Evolutionary conservation across 2,113 vertebrate genomes (phyloP).

Genomic region (Pachyramphus minor): DNA sequence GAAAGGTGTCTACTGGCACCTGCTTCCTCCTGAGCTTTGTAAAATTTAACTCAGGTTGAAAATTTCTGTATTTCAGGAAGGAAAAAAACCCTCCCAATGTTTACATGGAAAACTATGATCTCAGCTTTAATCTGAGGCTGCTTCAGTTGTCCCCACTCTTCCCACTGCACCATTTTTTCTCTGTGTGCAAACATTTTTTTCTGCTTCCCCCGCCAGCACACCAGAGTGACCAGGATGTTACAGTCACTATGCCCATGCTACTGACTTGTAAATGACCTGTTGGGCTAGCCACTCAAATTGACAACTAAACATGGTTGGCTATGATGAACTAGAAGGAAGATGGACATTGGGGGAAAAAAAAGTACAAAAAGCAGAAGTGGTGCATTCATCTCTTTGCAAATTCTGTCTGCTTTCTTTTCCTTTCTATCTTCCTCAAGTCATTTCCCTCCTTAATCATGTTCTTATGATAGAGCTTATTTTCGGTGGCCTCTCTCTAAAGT

Average conservation of each 20-base stretch:
- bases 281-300: background rate
- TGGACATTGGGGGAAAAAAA: background rate
- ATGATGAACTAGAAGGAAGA: background rate
- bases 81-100: accelerated
- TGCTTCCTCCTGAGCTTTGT: background rate
- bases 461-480: background rate
- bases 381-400: background rate
- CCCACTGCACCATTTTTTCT: background rate
- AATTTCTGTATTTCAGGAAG: background rate
- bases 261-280: background rate
- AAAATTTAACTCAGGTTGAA: background rate
- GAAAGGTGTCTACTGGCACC: background rate
- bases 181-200: background rate
- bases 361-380: background rate
- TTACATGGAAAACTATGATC: background rate
- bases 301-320: background rate
- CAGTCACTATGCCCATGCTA: accelerated
- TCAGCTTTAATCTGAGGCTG: background rate
- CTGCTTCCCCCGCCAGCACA: background rate
- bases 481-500: background rate
- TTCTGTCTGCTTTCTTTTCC: background rate
- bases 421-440: background rate
- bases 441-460: background rate
- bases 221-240: background rate
- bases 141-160: background rate